Conservation (phyloP, 2,113 vertebrate genomes). For the Cyprinodon variegatus region DNA sequence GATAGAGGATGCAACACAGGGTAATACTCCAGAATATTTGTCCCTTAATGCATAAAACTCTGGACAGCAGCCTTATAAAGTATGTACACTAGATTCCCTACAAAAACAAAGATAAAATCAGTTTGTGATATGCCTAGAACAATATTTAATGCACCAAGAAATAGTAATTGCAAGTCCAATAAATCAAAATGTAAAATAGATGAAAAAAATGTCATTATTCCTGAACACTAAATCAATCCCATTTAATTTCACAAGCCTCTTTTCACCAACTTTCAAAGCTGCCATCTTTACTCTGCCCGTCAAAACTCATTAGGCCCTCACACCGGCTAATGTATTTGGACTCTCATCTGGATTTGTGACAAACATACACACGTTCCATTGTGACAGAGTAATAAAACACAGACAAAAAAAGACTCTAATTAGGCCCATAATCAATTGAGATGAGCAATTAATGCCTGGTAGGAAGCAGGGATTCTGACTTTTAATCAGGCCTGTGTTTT, state of each 20-base stretch:
- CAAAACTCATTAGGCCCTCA: constrained; percentile 63
- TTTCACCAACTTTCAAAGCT: constrained; percentile 35
- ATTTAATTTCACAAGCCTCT: constrained; percentile 42
- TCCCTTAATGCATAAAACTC: background rate
- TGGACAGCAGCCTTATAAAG: background rate
- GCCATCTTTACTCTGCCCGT: constrained; percentile 41
- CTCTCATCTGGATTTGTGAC: constrained; percentile 61
- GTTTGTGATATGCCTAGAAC: constrained; percentile 6
- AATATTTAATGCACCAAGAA: constrained; percentile 4
- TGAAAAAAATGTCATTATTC: constrained; percentile 41
- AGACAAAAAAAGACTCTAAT: constrained; percentile 58
- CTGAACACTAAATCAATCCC: constrained; percentile 22
- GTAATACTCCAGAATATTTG: background rate
- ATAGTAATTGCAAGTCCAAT: constrained; percentile 16
- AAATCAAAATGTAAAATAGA: constrained; percentile 34
- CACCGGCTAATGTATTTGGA: constrained; percentile 60
- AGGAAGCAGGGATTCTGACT: constrained; percentile 61
- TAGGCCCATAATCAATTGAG: constrained; percentile 68
- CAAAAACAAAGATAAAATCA: background rate
- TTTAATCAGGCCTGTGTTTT: constrained; percentile 66
- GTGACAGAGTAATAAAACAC: constrained; percentile 79
- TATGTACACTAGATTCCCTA: background rate
- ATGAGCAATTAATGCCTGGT: constrained; percentile 66
- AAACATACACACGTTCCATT: constrained; percentile 69
- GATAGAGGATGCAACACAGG: background rate